Evolutionary conservation across 2,888 invertebrate species (phyloP), one percentile per base, ranked within the genome.

Genomic region (Lycia hirtaria): DNA sequence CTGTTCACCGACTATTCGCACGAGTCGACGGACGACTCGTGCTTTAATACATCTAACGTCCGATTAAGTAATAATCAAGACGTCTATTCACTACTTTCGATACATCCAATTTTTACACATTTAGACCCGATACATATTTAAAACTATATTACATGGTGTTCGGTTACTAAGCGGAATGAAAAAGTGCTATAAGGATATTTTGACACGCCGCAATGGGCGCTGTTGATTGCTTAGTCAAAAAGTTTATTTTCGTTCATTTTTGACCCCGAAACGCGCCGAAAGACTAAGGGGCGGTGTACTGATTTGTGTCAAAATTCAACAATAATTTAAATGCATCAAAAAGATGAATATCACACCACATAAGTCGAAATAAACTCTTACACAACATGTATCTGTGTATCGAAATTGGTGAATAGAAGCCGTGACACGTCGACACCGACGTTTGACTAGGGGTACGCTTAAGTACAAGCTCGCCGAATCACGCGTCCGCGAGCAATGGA

Each of bases 401-500:
- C 41, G 26, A 41, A 41, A 41, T 1, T 28, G 26, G 26, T 40
- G 40, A 40, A 40, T 40, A 37, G 20, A 12, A 37, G 15, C 1
- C 9, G 7, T 22, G 38, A 14, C 41, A 10, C 41, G 41, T 41
- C 41, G 26, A 3, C 35, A 12, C 44, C 37, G 28, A 32, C 54
- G 47, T 33, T n/a, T 48, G 54, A 54, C 54, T 48, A 48, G 47
- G 24, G 24, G 41, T 20, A 47, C 47, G 44, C 22, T 40, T 54
- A 54, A 54, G 54, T 48, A 48, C 47, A 10, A 15, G 30, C 14
- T 9, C 15, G 24, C 26, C 26, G 9, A 32, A 28, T 64, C 78
- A 87, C 30, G 83, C 78, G 64, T 91, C 89, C 12, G 88, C 87
- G 22, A 92, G 83, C 20, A 92, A 68, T 19, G 91, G 91, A 12